Evolutionary conservation across 2,113 vertebrate species (phyloP), one percentile per base, ranked within the genome.

Genomic region (Zosterops lateralis): DNA sequence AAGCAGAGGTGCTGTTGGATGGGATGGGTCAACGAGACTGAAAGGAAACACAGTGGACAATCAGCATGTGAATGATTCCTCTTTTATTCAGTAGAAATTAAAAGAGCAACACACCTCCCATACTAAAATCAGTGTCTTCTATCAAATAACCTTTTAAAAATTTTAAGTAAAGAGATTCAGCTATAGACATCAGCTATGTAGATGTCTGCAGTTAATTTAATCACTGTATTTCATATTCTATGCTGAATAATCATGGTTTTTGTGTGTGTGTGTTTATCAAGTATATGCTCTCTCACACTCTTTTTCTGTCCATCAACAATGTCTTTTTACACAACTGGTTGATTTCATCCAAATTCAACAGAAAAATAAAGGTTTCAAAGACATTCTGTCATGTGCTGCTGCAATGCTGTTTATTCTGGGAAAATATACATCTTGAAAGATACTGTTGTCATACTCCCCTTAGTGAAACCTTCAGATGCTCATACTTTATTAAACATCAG

Each of bases 401-500:
- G 79, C 79, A 82, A 20, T 87, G 13, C 21, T 65, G 74, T 67
- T 93, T 91, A 77, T 89, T 53, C 56, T 67, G 53, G 38, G 48
- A 84, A 92, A 89, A 77, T 21, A 62, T 77, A 47, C 38, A 67
- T 19, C 48, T 77, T 93, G 77, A 84, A 91, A 96, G 68, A 44
- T 29, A n/a, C 7, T 40, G 56, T 84, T 95, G 87, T 93, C 89
- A 84, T 44, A 71, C 45, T 84, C 32, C 51, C 47, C 68, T 95
- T 77, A 77, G 47, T 67, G 65, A 90, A 96, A 84, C 29, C 64
- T 45, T 92, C 72, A 90, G 86, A 88, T 92, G 34, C 32, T 93
- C 64, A 66, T 74, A 81, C 80, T 90, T 95, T 93, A 95, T 88
- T 95, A 92, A 95, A 90, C 51, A 90, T 71, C 60, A 81, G 91